These are phyloP conservation scores for Ischnura elegans DNA, from an alignment of 2,888 invertebrate species.

Conservation along the genomic window DNA sequence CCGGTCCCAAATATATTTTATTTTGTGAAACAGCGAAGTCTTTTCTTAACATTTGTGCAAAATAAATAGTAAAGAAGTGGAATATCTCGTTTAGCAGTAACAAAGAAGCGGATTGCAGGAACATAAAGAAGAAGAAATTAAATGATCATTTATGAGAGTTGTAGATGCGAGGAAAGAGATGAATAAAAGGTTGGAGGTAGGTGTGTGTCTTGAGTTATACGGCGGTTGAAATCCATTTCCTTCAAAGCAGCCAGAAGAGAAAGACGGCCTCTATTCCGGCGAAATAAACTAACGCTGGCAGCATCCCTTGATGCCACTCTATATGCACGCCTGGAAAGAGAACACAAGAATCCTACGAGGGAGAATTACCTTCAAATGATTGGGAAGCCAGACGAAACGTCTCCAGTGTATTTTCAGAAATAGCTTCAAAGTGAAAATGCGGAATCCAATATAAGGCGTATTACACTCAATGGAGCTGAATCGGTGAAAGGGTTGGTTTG, in stretches of 20 bases:
- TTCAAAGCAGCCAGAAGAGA: not conserved
- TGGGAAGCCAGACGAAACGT: not conserved
- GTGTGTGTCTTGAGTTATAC: constrained; percentile 36
- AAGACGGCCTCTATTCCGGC: not conserved
- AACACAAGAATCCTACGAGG: not conserved
- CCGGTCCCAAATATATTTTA: too few species aligned
- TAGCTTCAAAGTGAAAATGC: not conserved
- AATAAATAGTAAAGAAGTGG: not conserved
- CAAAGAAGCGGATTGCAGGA: not conserved
- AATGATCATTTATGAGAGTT: not conserved
- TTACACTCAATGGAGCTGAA: not conserved
- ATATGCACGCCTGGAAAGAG: not conserved
- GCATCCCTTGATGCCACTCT: not conserved
- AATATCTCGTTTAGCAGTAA: not conserved
- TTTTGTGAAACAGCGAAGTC: too few species aligned
- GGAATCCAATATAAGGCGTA: not conserved
- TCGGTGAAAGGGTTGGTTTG: not conserved
- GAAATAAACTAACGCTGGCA: not conserved
- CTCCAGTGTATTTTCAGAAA: not conserved
- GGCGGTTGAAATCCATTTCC: constrained; percentile 18
- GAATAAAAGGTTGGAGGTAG: too few species aligned
- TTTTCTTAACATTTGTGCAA: too few species aligned
- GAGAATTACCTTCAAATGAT: not conserved
- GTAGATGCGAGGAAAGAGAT: not conserved
- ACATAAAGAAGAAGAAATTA: not conserved